Conservation (phyloP, 2,797 vertebrate species). For the Poecilia gillii region DNA sequence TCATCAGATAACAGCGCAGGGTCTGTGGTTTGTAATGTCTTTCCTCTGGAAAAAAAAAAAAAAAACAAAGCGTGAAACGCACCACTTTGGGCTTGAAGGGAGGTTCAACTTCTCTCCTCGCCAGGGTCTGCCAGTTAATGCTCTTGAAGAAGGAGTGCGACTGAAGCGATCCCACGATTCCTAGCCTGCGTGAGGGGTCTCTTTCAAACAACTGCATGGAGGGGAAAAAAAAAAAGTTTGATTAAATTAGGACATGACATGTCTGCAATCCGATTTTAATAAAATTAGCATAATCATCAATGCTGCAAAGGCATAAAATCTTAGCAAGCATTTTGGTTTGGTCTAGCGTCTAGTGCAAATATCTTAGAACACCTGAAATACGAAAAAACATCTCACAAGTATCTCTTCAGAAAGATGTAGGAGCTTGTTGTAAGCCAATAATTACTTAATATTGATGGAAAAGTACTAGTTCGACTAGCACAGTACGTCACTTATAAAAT, state of each 20-base stretch:
- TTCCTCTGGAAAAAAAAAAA: background rate
- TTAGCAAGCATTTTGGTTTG: too few species aligned
- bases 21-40: background rate
- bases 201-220: conserved; percentile 91
- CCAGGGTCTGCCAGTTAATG: conserved; percentile 90
- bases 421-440: too few species aligned
- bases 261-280: background rate
- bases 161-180: conserved; percentile 89
- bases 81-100: conserved; percentile 99
- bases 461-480: too few species aligned
- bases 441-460: too few species aligned
- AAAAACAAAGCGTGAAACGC: conserved; percentile 42
- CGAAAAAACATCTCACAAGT: too few species aligned
- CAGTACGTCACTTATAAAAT: too few species aligned
- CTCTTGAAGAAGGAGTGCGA: conserved; percentile 92
- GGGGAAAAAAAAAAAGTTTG: background rate
- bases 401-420: too few species aligned
- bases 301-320: background rate
- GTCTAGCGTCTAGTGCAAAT: too few species aligned
- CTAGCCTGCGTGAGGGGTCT: conserved; percentile 88
- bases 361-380: too few species aligned
- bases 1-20: background rate
- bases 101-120: conserved; percentile 89
- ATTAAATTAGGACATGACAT: background rate
- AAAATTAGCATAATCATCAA: background rate